Evolutionary conservation across 2,797 vertebrate species (phyloP).

Genomic region (Helostoma temminkii): DNA sequence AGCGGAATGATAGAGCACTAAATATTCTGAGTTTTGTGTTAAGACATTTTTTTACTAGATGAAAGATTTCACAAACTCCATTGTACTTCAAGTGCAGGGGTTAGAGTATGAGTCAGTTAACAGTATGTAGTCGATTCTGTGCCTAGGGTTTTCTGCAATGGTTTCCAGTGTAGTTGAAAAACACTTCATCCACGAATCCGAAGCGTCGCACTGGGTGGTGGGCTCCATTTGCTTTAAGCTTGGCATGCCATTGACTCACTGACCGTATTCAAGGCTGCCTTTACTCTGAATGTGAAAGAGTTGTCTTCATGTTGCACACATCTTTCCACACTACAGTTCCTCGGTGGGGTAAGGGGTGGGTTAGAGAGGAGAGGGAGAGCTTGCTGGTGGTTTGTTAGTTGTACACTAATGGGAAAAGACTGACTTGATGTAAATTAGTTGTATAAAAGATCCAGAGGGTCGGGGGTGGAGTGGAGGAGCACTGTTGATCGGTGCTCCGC

Average conservation of each 20-base stretch:
- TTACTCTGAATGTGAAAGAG: slow-evolving; percentile 98
- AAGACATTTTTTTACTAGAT: slow-evolving; percentile 86
- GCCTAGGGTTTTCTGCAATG: slow-evolving; percentile 94
- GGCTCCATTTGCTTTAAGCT: slow-evolving; percentile 96
- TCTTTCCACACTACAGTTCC: slow-evolving; percentile 80
- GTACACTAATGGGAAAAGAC: slow-evolving; percentile 46
- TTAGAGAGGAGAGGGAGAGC: slow-evolving; percentile 8
- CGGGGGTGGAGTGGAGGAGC: slow-evolving; percentile 81
- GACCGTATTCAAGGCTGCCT: slow-evolving; percentile 95
- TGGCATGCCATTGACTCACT: slow-evolving; percentile 98
- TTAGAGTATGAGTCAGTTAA: slow-evolving; percentile 89
- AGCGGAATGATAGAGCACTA: slow-evolving; percentile 96
- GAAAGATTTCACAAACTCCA: slow-evolving; percentile 88
- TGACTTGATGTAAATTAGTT: slow-evolving; percentile 88
- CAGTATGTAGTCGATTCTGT: slow-evolving; percentile 91
- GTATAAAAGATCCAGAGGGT: slow-evolving; percentile 87
- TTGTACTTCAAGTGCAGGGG: slow-evolving; percentile 84
- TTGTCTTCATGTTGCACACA: slow-evolving; percentile 95
- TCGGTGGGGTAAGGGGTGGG: slow-evolving; percentile 37
- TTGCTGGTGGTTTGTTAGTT: slow-evolving; percentile 56
- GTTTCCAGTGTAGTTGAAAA: slow-evolving; percentile 87
- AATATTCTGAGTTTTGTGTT: slow-evolving; percentile 91
- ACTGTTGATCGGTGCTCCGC: slow-evolving; percentile 98
- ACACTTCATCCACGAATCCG: slow-evolving; percentile 91
- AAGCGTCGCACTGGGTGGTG: slow-evolving; percentile 88